Evolutionary conservation across 2,797 vertebrate genomes (phyloP), one percentile per base, ranked within the genome.

Genomic region (Eremophila alpestris): DNA sequence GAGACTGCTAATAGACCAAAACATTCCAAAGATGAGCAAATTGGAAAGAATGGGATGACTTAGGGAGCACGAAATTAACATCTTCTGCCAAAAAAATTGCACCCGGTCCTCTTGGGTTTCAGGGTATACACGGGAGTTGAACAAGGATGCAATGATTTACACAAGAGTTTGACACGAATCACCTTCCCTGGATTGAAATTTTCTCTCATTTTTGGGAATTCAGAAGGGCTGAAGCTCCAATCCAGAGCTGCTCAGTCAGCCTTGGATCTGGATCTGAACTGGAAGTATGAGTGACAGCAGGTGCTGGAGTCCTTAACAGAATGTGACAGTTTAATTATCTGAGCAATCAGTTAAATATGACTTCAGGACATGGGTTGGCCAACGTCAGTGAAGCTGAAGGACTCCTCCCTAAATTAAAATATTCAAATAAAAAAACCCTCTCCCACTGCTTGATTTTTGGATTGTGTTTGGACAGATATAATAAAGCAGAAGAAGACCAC

Each of bases 301-400:
- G 69, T 86, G 77, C 32, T 36, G 67, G 59, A 79, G 70, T 21
- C 76, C 85, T 88, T 79, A 96, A 65, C 40, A 85, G 59, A 88
- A 87, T 0, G 0, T n/a, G 94, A 73, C 90, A 90, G 70, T 55
- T 94, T 91, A 94, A 91, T 95, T 91, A 83, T n/a, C 83, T 75
- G 59, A 95, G 76, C 80, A 69, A 69, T 81, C 69, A 36, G 65
- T 6, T 84, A 90, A 88, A 86, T 52, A 49, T 43, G 83, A 82
- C 96, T 89, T 85, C 71, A 79, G 90, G 94, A 94, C 63, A 92
- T 29, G 60, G 65, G 63, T 7, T 93, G 77, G 86, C 43, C 71
- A 76, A 84, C 10, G 32, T 52, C 70, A 82, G 48, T 87, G 77
- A 80, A 62, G 56, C 18, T 70, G 77, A 52, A 20, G 20, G 36